Base-by-base conservation (phyloP, 2,113 vertebrate species). In the Corythaeola cristata region DNA sequence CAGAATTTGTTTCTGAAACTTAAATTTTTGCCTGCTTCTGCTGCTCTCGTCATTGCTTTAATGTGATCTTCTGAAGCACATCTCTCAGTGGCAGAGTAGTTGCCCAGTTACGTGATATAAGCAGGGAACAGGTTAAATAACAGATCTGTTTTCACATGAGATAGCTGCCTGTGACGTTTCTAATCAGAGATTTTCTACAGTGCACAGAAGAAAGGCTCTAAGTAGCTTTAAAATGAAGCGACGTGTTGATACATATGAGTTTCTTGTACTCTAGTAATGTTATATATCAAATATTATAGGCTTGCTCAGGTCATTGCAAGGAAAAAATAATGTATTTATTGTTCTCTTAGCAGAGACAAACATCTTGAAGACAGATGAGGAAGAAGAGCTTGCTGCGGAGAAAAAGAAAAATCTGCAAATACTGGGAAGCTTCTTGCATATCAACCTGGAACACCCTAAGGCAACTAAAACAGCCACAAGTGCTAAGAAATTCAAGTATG, bases 401-500 rank as follows among this genome's bases (percentile, higher is more conserved):
- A 99, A 98, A 95, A 98, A 98, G 94, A 99, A 98, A 97, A 98
- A 98, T 86, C 95, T 99, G 78, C 97, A 98, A 69, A 98, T 99
- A 91, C 79, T 99, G 32, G 98, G 99, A 86, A 98, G 95, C 83
- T 81, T 99, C 66, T 93, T 99, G 19, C 97, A 98, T n/a, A 88
- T 97, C 68, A 91, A 76, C 85, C 44, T 98, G 26, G 98, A 97
- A 75, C 89, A 80, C 37, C 62, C 97, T 33, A 83, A 97, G 77
- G 27, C 81, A 49, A 97, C 80, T 93, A 98, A 98, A 97, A 90
- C 68, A 49, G 83, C 84, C 8, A 75, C 28, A 55, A 98, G 97
- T 94, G 88, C 96, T 44, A 99, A 98, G 92, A 98, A 98, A 78
- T 99, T 99, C 97, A 99, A 98, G 99, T 99, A 97, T 50, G 98